Evolutionary conservation across 2,113 vertebrate species (phyloP).

Genomic region (Australoheros scitulus): DNA sequence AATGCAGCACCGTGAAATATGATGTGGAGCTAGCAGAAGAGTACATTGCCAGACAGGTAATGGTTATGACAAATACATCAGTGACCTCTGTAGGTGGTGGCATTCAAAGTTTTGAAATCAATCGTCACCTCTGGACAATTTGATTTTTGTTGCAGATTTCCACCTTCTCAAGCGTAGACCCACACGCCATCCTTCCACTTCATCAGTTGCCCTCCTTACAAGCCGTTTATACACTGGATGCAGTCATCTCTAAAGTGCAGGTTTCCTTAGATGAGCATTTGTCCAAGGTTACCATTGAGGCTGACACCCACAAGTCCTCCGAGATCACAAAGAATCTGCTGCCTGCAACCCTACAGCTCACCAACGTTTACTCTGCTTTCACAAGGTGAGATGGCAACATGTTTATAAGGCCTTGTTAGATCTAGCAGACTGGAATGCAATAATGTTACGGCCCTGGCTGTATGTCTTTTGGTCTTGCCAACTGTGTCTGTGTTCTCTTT

Average conservation of each 20-base stretch:
- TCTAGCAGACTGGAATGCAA: background rate
- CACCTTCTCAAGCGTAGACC: constrained; percentile 90
- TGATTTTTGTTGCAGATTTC: constrained; percentile 85
- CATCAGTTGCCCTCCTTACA: constrained; percentile 94
- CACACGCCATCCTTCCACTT: constrained; percentile 87
- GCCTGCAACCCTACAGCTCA: constrained; percentile 92
- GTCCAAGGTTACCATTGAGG: constrained; percentile 92
- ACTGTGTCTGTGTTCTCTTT: too few relatives aligned
- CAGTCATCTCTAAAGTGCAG: constrained; percentile 96
- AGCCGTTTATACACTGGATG: constrained; percentile 94
- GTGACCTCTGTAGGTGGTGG: background rate
- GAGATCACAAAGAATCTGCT: constrained; percentile 97
- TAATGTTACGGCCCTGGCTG: background rate
- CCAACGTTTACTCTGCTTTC: constrained; percentile 91
- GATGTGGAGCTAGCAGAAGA: constrained; percentile 97
- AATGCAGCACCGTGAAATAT: constrained; percentile 92
- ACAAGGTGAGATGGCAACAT: constrained; percentile 81
- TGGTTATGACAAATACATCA: background rate
- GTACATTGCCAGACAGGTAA: constrained; percentile 95
- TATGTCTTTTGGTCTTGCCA: too few relatives aligned
- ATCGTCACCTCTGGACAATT: background rate
- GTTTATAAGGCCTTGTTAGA: background rate
- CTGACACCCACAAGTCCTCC: constrained; percentile 88
- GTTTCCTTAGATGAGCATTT: constrained; percentile 97
- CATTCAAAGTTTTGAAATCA: background rate